phyloP scores from a whole-genome alignment of 2,888 invertebrate species.

The Drosophila maculinotata region DNA sequence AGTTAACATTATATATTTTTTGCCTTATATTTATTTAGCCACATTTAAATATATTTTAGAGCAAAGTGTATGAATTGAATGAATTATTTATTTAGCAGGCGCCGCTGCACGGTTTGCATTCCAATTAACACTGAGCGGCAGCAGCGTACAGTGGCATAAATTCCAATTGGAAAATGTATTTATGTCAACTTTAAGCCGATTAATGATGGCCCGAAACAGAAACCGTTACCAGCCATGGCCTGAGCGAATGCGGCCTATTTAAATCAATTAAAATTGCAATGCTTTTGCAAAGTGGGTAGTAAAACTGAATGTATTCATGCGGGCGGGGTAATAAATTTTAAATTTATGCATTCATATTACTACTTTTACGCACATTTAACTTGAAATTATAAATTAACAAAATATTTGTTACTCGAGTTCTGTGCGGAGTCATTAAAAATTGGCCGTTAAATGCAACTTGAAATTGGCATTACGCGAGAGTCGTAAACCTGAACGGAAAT shows the following conservation, averaged over 20 bases:
- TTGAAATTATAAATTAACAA: conserved; percentile 52
- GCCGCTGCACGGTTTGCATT: conserved; percentile 58
- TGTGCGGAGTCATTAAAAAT: conserved; percentile 38
- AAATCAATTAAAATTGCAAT: conserved; percentile 72
- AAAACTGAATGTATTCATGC: conserved; percentile 68
- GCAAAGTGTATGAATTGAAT: conserved; percentile 47
- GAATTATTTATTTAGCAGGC: conserved; percentile 73
- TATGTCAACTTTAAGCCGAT: conserved; percentile 71
- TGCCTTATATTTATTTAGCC: conserved; percentile 1
- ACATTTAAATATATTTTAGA: conserved; percentile 51
- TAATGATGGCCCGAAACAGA: conserved; percentile 59
- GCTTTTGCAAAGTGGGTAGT: conserved; percentile 25
- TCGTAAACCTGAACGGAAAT: conserved; percentile 28
- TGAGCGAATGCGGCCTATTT: conserved; percentile 52
- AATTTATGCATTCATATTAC: conserved; percentile 36
- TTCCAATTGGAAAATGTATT: conserved; percentile 59
- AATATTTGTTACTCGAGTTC: conserved; percentile 27
- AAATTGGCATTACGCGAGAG: conserved; percentile 21
- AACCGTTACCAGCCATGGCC: conserved; percentile 12
- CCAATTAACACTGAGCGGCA: conserved; percentile 62
- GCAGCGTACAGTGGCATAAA: conserved; percentile 50
- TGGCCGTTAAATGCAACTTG: conserved; percentile 29
- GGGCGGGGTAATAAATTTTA: conserved; percentile 53
- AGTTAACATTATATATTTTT: no score
- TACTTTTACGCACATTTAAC: conserved; percentile 42